Conservation (phyloP, 2,888 invertebrate genomes). For the Molorchus minor region DNA sequence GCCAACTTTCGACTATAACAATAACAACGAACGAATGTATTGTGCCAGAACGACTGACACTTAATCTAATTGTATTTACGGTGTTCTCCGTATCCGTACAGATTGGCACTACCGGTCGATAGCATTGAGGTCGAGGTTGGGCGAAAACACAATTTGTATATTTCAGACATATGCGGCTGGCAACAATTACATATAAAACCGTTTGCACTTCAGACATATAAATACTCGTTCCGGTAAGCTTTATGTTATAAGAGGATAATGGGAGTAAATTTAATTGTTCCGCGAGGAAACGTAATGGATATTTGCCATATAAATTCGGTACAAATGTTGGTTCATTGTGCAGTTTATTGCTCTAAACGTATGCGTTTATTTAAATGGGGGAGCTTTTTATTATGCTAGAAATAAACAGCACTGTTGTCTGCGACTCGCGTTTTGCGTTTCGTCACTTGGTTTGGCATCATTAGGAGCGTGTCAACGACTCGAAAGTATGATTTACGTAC, state of each 20-base stretch:
- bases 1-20: conserved; percentile 53
- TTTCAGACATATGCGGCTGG: conserved; percentile 54
- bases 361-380: not conserved
- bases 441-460: too few species aligned
- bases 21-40: conserved; percentile 58
- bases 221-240: conserved; percentile 19
- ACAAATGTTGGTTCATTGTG: not conserved
- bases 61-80: conserved; percentile 59
- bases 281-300: conserved; percentile 17
- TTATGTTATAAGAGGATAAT: conserved; percentile 23
- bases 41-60: conserved; percentile 51
- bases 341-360: not conserved
- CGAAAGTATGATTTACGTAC: too few species aligned
- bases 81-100: conserved; percentile 45
- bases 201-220: conserved; percentile 24
- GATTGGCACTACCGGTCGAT: conserved; percentile 37
- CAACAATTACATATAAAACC: conserved; percentile 44
- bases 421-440: too few species aligned
- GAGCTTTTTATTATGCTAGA: too few species aligned
- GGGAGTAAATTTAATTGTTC: conserved; percentile 21
- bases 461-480: not conserved
- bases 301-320: conserved; percentile 5
- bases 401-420: too few species aligned
- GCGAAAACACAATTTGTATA: conserved; percentile 40
- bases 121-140: conserved; percentile 26